Conservation (phyloP, 2,797 vertebrate species). For the Dicrostonyx torquatus region DNA sequence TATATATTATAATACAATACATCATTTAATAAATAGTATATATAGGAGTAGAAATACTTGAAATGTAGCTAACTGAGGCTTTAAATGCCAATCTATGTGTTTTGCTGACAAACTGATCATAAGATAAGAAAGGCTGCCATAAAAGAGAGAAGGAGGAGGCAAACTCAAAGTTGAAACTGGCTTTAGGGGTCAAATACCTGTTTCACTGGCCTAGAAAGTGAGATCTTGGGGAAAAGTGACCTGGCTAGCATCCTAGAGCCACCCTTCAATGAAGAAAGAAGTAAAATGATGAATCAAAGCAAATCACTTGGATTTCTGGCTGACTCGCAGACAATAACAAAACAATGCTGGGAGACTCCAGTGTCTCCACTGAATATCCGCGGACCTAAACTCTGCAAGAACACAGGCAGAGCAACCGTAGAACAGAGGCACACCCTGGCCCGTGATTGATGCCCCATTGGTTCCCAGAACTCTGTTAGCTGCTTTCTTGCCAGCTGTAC, state of each 20-base stretch:
- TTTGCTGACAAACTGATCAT: not conserved
- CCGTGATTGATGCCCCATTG: not conserved
- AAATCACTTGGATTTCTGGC: not conserved
- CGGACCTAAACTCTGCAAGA: not conserved
- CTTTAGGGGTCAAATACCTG: not conserved
- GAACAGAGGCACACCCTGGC: not conserved
- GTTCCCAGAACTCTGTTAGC: not conserved
- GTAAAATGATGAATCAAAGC: not conserved
- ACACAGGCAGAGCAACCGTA: not conserved
- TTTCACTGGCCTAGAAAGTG: not conserved
- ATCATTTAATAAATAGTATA: slow-evolving; percentile 13
- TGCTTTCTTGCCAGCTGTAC: slow-evolving; percentile 44
- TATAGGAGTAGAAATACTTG: slow-evolving; percentile 11
- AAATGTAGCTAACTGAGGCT: not conserved
- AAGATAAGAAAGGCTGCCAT: not conserved
- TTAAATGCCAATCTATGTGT: not conserved
- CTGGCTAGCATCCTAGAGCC: not conserved
- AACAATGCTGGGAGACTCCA: not conserved
- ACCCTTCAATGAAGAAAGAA: not conserved
- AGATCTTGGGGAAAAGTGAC: not conserved
- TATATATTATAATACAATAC: no score
- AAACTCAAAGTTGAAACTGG: not conserved
- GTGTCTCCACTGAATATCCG: not conserved
- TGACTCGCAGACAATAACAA: not conserved
- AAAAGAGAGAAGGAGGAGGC: not conserved